Percentiles rank a stretch among this genome's conserved stretches.
Evolutionary conservation across 2,888 invertebrate species (phyloP).

Genomic region (Microchrysa polita): DNA sequence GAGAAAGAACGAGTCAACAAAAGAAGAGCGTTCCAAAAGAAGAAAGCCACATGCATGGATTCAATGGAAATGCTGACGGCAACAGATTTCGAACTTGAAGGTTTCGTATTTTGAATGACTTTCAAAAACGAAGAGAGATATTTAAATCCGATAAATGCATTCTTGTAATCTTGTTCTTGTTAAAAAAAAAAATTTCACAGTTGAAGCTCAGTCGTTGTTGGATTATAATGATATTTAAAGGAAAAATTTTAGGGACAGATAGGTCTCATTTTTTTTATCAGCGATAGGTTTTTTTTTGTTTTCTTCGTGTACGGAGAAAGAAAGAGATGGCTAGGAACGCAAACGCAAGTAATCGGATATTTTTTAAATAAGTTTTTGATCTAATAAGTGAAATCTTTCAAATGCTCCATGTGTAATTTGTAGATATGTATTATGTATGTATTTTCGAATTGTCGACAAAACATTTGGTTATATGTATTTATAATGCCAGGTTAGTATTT

Average conservation of each 20-base stretch:
- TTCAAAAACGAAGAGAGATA: slow-evolving; percentile 24
- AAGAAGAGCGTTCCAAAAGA: not conserved
- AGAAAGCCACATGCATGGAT: too few species aligned
- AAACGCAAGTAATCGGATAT: slow-evolving; percentile 25
- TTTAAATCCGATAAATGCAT: slow-evolving; percentile 42
- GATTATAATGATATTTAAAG: not conserved
- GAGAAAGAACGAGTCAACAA: not conserved
- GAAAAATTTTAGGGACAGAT: not conserved
- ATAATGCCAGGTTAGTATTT: too few species aligned
- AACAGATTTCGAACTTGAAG: slow-evolving; percentile 4
- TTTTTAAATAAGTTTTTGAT: slow-evolving; percentile 27
- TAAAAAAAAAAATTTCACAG: too few species aligned
- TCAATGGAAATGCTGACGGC: not conserved
- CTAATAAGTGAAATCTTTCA: slow-evolving; percentile 36
- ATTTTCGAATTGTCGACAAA: too few species aligned
- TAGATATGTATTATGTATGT: too few species aligned
- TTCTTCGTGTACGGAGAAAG: not conserved
- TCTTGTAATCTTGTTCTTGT: slow-evolving; percentile 33
- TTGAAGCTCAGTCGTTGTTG: slow-evolving; percentile 1
- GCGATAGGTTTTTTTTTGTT: not conserved
- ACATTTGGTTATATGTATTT: too few species aligned
- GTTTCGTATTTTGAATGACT: slow-evolving; percentile 30
- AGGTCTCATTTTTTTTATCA: not conserved
- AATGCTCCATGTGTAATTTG: too few species aligned
- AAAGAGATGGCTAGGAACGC: not conserved